Evolutionary conservation across 2,797 vertebrate genomes (phyloP).

Genomic region (Sylvilagus floridanus): DNA sequence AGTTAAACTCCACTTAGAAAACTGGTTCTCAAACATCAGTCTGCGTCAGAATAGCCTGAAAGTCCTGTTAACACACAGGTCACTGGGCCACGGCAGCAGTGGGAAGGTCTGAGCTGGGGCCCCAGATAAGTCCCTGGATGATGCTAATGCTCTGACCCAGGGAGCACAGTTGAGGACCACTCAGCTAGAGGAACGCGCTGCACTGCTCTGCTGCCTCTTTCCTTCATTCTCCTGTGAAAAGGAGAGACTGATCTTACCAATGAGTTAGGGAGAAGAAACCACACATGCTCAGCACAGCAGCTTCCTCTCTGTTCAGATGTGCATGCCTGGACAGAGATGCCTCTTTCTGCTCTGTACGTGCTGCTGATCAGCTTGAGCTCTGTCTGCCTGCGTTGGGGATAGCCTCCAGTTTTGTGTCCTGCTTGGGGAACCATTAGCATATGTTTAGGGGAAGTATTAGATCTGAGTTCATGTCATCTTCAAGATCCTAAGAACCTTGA

Average conservation of each 20-base stretch:
- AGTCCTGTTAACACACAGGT: not conserved
- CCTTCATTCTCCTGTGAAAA: not conserved
- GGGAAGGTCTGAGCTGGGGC: not conserved
- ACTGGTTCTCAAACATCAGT: not conserved
- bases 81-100: fast-evolving
- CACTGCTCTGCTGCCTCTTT: not conserved
- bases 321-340: not conserved
- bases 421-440: not conserved
- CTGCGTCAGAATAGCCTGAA: not conserved
- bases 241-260: not conserved
- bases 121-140: not conserved
- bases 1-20: not conserved
- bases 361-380: not conserved
- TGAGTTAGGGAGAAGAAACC: not conserved
- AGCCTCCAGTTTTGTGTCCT: not conserved
- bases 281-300: not conserved
- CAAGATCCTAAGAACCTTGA: not conserved
- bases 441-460: not conserved
- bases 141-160: too few species aligned
- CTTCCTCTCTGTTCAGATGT: not conserved
- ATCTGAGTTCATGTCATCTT: not conserved
- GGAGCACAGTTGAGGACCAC: too few species aligned
- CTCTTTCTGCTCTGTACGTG: too few species aligned
- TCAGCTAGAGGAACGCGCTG: not conserved
- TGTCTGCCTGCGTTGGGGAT: fast-evolving